Evolutionary conservation across 2,113 vertebrate species (phyloP).

Genomic region (Bos indicus): DNA sequence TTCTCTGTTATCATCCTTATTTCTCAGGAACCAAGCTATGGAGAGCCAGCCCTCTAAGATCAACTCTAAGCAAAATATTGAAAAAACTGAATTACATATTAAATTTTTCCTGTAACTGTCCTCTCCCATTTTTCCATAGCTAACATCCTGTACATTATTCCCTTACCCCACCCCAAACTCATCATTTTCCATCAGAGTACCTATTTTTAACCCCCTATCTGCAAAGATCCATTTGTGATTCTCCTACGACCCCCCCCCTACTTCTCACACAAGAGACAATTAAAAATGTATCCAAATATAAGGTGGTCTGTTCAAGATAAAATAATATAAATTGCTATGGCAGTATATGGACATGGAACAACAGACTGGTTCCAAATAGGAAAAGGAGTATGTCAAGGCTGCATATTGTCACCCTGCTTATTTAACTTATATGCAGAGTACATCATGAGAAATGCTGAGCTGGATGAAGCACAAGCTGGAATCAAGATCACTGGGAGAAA

Average conservation of each 20-base stretch:
- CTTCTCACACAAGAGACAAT: neutral
- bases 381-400: too few relatives aligned
- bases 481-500: too few relatives aligned
- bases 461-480: too few relatives aligned
- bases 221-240: neutral
- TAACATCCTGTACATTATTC: neutral
- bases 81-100: neutral
- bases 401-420: too few relatives aligned
- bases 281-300: neutral
- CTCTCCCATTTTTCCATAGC: neutral
- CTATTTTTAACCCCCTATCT: neutral
- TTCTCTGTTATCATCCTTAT: neutral
- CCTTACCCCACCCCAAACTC: neutral
- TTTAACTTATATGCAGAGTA: too few relatives aligned
- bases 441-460: too few relatives aligned
- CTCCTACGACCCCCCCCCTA: accelerated
- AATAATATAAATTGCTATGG: neutral
- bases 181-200: neutral
- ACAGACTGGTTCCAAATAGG: too few relatives aligned
- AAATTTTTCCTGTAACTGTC: neutral
- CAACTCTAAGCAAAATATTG: neutral
- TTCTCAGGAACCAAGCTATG: neutral
- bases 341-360: too few relatives aligned
- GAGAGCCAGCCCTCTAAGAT: neutral
- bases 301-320: neutral